A percentile compares a stretch with the other conserved stretches of the same genome.
Evolutionary conservation across 2,113 vertebrate species (phyloP).

Genomic region (Galeopterus variegatus): DNA sequence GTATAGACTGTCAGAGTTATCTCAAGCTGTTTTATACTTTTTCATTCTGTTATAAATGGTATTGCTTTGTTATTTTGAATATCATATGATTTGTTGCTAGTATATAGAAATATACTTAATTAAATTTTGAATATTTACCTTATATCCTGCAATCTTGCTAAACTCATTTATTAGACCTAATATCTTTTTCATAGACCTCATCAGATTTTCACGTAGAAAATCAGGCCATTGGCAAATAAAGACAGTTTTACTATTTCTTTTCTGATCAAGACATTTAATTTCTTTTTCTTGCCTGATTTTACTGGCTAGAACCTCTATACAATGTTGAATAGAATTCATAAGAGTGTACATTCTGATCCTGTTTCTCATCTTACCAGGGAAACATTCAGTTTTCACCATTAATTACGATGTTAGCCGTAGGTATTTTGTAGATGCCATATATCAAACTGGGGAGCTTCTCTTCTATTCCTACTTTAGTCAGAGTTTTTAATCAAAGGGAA

Average conservation of each 20-base stretch:
- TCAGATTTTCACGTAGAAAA: background rate
- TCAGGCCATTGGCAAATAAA: background rate
- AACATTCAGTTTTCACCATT: background rate
- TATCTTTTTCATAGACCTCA: background rate
- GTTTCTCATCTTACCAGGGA: background rate
- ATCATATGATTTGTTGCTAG: background rate
- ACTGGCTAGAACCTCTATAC: background rate
- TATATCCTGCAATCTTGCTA: background rate
- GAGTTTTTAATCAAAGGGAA: background rate
- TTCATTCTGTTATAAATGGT: background rate
- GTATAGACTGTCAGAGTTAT: background rate
- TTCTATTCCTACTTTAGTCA: background rate
- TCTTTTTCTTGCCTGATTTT: background rate
- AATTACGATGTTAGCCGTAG: background rate
- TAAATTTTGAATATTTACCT: background rate
- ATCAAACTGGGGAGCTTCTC: background rate
- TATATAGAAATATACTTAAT: background rate
- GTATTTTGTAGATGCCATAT: background rate
- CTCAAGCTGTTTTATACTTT: background rate
- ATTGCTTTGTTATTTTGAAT: background rate
- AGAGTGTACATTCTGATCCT: background rate
- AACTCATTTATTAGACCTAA: background rate
- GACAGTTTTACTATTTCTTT: background rate
- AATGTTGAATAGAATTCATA: background rate
- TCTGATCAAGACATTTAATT: background rate